These are phyloP conservation scores for Callitettix versicolor DNA, from an alignment of 1,140 invertebrate genomes.

Conservation along the genomic window DNA sequence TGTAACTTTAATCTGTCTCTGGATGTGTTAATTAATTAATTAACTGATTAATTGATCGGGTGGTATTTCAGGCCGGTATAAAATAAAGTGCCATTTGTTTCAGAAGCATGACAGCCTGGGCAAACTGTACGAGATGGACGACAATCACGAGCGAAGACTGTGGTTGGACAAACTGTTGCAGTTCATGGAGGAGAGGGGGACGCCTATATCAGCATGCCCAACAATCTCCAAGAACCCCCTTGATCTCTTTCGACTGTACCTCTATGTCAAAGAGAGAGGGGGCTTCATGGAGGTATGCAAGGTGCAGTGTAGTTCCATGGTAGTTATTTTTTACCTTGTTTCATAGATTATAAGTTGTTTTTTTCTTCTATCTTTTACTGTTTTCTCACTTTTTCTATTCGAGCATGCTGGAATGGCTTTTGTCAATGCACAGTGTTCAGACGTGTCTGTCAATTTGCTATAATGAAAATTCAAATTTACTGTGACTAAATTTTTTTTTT, in stretches of 20 bases:
- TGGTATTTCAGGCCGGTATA: too few species aligned
- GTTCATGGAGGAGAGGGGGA: constrained; percentile 88
- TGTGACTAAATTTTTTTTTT: too few species aligned
- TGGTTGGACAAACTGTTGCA: constrained; percentile 87
- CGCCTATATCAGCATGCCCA: constrained; percentile 87
- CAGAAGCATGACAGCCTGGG: constrained; percentile 83
- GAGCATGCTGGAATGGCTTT: constrained; percentile 12
- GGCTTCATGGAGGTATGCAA: constrained; percentile 93
- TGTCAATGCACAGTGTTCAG: background rate
- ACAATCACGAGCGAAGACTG: constrained; percentile 76
- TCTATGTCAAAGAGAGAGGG: constrained; percentile 88
- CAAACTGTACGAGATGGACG: constrained; percentile 94
- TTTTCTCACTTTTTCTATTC: constrained; percentile 31
- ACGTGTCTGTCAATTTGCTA: too few species aligned
- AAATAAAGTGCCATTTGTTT: background rate
- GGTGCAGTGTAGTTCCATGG: constrained; percentile 55
- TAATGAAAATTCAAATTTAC: too few species aligned
- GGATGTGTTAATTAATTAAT: too few species aligned
- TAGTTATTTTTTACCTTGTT: constrained; percentile 23
- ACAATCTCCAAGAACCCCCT: constrained; percentile 96
- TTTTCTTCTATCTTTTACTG: constrained; percentile 12
- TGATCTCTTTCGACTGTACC: constrained; percentile 92
- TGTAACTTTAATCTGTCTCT: too few species aligned
- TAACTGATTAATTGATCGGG: too few species aligned
- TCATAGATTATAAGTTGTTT: constrained; percentile 15